Conservation (phyloP, 2,113 vertebrate genomes). For the Bos taurus region DNA sequence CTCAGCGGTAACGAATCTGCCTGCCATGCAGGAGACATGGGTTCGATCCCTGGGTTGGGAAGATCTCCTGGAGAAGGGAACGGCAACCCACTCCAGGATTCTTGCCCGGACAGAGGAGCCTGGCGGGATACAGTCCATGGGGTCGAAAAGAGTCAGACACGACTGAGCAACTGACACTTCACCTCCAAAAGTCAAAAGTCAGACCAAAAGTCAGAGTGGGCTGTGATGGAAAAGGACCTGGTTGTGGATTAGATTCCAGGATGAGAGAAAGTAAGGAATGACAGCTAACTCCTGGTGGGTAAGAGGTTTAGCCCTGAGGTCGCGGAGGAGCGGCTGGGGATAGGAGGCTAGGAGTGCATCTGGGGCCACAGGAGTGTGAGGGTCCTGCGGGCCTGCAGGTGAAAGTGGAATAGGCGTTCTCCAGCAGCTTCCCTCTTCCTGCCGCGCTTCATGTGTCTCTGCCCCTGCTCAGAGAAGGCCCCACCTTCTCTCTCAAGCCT, state of each 20-base stretch:
- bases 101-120: background rate
- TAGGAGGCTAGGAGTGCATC: no score
- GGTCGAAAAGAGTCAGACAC: background rate
- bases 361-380: background rate
- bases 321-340: background rate
- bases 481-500: background rate
- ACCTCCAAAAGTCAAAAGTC: background rate
- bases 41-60: background rate
- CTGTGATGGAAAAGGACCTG: background rate
- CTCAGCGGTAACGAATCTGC: background rate
- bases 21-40: background rate
- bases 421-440: no score
- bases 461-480: background rate
- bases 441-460: background rate
- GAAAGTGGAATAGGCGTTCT: background rate
- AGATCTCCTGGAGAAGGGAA: background rate
- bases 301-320: background rate
- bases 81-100: background rate
- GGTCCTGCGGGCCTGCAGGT: background rate
- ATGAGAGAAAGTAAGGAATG: background rate
- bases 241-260: background rate
- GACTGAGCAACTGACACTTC: background rate
- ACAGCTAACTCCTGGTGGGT: background rate
- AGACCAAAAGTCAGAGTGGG: background rate
- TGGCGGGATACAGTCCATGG: background rate